These are phyloP conservation scores for Campylorhamphus procurvoides DNA, from an alignment of 2,113 vertebrate species.

Conservation along the genomic window DNA sequence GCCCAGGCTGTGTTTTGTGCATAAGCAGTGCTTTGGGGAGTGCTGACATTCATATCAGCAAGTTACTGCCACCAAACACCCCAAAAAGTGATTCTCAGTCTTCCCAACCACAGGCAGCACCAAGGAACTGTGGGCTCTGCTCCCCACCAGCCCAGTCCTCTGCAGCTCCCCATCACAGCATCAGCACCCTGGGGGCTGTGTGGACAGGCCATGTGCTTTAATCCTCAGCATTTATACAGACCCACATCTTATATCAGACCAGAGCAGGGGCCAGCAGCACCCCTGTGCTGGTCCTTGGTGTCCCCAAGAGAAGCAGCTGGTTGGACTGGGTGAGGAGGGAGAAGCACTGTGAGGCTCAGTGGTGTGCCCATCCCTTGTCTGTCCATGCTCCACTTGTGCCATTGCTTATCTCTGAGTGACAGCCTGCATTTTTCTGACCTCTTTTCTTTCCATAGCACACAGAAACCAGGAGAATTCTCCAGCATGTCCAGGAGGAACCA, in stretches of 20 bases:
- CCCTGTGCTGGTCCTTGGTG: not conserved
- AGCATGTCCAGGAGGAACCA: not conserved
- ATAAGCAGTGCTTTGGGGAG: not conserved
- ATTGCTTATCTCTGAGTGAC: not conserved
- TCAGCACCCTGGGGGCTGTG: not conserved
- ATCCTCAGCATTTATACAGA: not conserved
- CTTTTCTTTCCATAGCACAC: not conserved
- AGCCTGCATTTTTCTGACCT: not conserved
- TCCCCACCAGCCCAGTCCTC: not conserved
- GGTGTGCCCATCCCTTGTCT: not conserved
- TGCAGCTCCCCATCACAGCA: not conserved
- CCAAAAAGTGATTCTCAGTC: not conserved
- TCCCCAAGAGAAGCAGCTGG: not conserved
- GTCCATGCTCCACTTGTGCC: not conserved
- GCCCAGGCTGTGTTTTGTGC: not conserved
- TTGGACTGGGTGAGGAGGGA: not conserved
- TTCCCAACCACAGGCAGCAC: not conserved
- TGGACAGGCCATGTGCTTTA: not conserved
- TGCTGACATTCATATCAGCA: not conserved
- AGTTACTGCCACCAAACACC: not conserved
- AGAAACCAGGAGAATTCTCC: not conserved
- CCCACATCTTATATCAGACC: not conserved
- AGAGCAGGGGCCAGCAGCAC: not conserved
- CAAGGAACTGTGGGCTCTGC: not conserved
- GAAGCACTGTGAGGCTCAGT: not conserved